Evolutionary conservation across 2,113 vertebrate species (phyloP), one percentile per base, ranked within the genome.

Genomic region (Alosa alosa): DNA sequence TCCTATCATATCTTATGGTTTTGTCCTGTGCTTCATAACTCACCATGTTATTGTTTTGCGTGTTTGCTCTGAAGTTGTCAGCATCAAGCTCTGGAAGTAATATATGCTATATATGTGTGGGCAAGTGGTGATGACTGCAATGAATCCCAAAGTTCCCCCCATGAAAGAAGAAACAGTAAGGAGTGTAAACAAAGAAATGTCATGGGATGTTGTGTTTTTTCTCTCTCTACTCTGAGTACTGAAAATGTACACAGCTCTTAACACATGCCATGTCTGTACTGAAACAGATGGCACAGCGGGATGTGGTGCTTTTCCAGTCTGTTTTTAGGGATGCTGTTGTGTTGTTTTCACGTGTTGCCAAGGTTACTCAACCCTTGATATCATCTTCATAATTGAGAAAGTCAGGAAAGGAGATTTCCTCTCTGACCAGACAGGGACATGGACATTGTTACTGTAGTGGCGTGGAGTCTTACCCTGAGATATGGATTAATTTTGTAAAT

Each of bases 341-440:
- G 83, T 50, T 84, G 83, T 57, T 84, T 64, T 39, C 31, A 75
- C 36, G 36, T 78, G 72, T 78, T 78, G 72, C 72, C 31, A 15
- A 78, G 72, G 72, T 78, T 78, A 78, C 72, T 78, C 72, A 31
- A 78, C 72, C 31, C 72, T 78, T 78, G 72, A 78, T 78, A 78
- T 39, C 72, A 78, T 78, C 72, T 41, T 78, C 10, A 4, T 78
- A 78, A 78, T 78, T 36, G 72, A 78, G 72, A 78, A 15, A 39
- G 72, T 36, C 72, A 41, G 31, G 11, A 1, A 17, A 78, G 13
- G 9, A 78, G 11, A 78, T 78, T 78, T 78, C 72, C 15, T 78
- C 13, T 15, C 72, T 78, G 72, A 17, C 72, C 31, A 78, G 25
- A 72, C 9, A 44, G 47, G 15, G 72, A 78, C 72, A 41, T 11